phyloP scores from a whole-genome alignment of 2,797 vertebrate species.

The Arctocebus calabarensis region DNA sequence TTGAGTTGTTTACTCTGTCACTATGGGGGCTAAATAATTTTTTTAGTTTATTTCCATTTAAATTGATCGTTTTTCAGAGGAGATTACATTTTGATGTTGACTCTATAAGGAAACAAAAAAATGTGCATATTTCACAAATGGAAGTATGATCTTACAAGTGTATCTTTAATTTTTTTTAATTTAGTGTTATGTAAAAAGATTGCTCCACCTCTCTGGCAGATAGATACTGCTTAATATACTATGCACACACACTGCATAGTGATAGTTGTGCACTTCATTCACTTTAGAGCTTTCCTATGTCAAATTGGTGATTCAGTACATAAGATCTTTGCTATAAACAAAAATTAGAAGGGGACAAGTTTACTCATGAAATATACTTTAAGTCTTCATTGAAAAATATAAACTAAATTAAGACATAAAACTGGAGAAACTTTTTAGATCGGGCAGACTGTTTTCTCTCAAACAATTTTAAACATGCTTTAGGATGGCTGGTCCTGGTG shows the following conservation, averaged over 20 bases:
- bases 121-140: background rate
- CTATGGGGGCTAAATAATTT: constrained; percentile 53
- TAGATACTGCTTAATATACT: background rate
- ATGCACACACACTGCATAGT: background rate
- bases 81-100: constrained; percentile 19
- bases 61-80: constrained; percentile 1
- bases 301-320: background rate
- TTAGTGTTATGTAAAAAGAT: background rate
- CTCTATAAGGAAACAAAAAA: constrained; percentile 1
- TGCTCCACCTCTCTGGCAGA: background rate
- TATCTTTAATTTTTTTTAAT: background rate
- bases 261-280: background rate
- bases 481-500: background rate
- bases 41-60: constrained; percentile 57
- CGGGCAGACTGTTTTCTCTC: background rate
- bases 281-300: constrained; percentile 1
- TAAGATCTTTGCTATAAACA: background rate
- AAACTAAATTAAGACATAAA: background rate
- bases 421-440: background rate
- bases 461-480: background rate
- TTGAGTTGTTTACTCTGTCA: constrained; percentile 76
- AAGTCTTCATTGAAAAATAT: constrained; percentile 11
- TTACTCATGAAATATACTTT: constrained; percentile 8
- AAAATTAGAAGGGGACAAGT: constrained; percentile 26
- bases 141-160: background rate